phyloP scores from a whole-genome alignment of 2,113 vertebrate genomes.

The Corythornis cristatus region DNA sequence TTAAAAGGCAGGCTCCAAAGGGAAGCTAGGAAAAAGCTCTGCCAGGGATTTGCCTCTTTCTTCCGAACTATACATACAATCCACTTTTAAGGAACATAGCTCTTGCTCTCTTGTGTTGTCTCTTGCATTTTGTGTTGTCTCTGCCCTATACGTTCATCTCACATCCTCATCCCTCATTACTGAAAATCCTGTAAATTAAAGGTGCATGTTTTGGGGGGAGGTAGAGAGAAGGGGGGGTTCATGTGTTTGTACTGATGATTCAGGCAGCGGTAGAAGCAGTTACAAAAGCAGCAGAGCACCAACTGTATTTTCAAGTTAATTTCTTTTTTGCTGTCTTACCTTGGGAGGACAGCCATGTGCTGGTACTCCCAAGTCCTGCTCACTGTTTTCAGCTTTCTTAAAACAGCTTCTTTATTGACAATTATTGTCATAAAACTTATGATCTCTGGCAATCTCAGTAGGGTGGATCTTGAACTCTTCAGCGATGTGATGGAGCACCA shows the following conservation, averaged over 20 bases:
- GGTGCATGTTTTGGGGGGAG: neutral
- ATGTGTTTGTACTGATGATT: neutral
- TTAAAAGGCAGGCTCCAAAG: neutral
- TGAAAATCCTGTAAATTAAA: neutral
- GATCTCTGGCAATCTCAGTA: neutral
- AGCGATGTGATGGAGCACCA: neutral
- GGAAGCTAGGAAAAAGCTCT: neutral
- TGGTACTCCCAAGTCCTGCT: neutral
- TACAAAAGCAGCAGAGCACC: neutral
- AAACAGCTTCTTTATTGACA: neutral
- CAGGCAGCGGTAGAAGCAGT: neutral
- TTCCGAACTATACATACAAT: neutral
- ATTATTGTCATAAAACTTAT: neutral
- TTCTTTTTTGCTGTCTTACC: neutral
- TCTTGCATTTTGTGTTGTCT: neutral
- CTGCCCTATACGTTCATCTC: neutral
- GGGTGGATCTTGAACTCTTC: neutral
- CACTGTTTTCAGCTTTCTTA: neutral
- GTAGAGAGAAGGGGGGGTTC: neutral
- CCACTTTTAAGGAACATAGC: neutral
- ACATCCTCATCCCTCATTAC: neutral
- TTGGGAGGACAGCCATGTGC: accelerated
- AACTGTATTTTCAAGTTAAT: neutral
- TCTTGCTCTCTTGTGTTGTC: neutral
- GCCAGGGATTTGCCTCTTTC: neutral